A percentile compares a stretch with the other conserved stretches of the same genome.
phyloP scores from a whole-genome alignment of 2,113 vertebrate genomes.

The Phylloscopus whistleri region DNA sequence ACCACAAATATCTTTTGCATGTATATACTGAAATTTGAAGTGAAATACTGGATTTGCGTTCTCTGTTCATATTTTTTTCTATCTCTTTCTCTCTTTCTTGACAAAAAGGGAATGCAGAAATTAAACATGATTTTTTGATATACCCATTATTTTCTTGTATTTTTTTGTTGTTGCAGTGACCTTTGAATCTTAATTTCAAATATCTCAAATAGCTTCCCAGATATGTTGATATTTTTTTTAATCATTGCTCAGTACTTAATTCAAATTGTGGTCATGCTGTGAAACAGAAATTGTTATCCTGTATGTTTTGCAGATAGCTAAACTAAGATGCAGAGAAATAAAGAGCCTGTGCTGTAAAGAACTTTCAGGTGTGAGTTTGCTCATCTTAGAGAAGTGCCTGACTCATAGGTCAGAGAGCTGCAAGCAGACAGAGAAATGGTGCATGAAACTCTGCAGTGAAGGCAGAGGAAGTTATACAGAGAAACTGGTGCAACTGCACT shows the following conservation, averaged over 20 bases:
- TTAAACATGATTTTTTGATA: background rate
- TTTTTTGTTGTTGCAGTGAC: background rate
- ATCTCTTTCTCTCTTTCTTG: background rate
- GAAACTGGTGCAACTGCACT: background rate
- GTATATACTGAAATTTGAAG: background rate
- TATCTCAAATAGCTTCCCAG: background rate
- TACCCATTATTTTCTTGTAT: background rate
- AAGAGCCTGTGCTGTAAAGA: background rate
- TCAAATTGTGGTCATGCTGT: background rate
- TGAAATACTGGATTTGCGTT: background rate
- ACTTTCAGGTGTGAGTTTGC: background rate
- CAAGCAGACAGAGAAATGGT: background rate
- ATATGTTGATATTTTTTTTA: background rate
- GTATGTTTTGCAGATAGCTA: background rate
- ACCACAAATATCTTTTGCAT: background rate
- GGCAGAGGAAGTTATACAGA: background rate
- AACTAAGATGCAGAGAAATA: background rate
- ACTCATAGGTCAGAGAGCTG: background rate
- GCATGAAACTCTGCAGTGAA: background rate
- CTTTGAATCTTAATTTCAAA: background rate
- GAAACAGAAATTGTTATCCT: background rate
- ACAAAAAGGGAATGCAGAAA: background rate
- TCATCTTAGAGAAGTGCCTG: background rate
- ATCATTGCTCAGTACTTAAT: background rate
- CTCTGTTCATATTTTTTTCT: background rate